Evolutionary conservation across 2,888 invertebrate species (phyloP).

Genomic region (Heliconius ethilla): DNA sequence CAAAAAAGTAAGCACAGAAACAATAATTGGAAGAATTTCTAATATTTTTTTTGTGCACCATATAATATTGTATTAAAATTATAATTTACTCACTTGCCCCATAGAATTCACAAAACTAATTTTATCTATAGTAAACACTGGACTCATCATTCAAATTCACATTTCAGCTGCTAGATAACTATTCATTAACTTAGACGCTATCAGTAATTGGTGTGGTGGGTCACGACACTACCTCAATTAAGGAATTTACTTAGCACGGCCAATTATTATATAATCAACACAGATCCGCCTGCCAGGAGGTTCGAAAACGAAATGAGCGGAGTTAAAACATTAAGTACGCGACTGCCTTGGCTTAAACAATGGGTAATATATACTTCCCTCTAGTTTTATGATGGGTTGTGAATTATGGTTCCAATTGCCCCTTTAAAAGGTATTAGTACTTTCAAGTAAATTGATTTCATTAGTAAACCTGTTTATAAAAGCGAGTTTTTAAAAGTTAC

Average conservation of each 20-base stretch:
- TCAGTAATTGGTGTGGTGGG: constrained; percentile 72
- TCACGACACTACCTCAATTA: constrained; percentile 71
- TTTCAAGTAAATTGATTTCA: constrained; percentile 22
- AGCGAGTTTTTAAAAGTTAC: not conserved
- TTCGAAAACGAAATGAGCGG: constrained; percentile 61
- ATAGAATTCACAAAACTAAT: constrained; percentile 30
- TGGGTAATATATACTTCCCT: constrained; percentile 71
- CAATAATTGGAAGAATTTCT: not conserved
- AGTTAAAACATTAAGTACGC: constrained; percentile 9
- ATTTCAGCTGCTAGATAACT: constrained; percentile 54
- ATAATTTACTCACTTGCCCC: constrained; percentile 36
- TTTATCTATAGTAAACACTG: constrained; percentile 40
- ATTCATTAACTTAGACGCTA: constrained; percentile 72
- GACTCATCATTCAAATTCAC: constrained; percentile 40
- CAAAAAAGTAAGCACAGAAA: not conserved
- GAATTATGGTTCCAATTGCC: constrained; percentile 77
- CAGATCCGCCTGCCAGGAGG: constrained; percentile 51
- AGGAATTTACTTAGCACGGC: constrained; percentile 62
- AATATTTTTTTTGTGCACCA: not conserved
- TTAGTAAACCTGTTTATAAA: not conserved
- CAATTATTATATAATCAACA: constrained; percentile 47
- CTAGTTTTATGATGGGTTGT: constrained; percentile 51
- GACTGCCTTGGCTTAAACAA: constrained; percentile 61
- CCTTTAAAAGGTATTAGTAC: constrained; percentile 60
- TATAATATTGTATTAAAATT: not conserved